Evolutionary conservation across 2,888 invertebrate species (phyloP), one percentile per base, ranked within the genome.

Genomic region (Cantharis rustica): DNA sequence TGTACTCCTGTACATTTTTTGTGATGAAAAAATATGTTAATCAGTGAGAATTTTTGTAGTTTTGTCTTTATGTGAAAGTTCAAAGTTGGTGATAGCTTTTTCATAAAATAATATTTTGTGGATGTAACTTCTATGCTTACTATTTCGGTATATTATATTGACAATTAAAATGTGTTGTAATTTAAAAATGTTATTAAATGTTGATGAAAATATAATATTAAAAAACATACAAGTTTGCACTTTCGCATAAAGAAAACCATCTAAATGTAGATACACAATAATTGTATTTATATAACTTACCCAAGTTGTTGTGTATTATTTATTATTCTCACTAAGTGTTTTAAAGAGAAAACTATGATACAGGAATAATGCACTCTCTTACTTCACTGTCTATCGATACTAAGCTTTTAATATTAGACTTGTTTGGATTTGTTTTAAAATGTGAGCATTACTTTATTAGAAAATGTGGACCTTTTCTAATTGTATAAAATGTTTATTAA

Each of bases 1-100:
- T 70, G 63, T 64, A 74, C 74, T 74, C 23, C 20, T 69, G 64
- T 74, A 74, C 69, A 70, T 27, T 74, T 15, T 64, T 73, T 74
- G 74, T 74, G 74, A 74, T 69, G 61, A 69, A 68, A n/a, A 64
- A 66, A 23, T 66, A 72, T 27, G 31, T 66, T 68, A 23, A n/a
- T 64, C n/a, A 31, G 26, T 63, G 27, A 64, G 64, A 71, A 27
- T 71, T 64, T 71, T 64, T 64, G 71, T 71, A 71, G 71, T 64
- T 71, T 31, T 26, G 16, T 27, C 63, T n/a, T 31, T 26, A 15
- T 62, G 64, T 63, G 71, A 63, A 71, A 27, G 71, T 71, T n/a
- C 31, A 13, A 64, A 64, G 31, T 69, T 31, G 27, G 26, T 13
- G 16, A 47, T 47, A 47, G 47, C 47, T 47, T 47, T 47, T 47